Base-by-base conservation (phyloP, 2,113 vertebrate species). In the Takifugu flavidus region DNA sequence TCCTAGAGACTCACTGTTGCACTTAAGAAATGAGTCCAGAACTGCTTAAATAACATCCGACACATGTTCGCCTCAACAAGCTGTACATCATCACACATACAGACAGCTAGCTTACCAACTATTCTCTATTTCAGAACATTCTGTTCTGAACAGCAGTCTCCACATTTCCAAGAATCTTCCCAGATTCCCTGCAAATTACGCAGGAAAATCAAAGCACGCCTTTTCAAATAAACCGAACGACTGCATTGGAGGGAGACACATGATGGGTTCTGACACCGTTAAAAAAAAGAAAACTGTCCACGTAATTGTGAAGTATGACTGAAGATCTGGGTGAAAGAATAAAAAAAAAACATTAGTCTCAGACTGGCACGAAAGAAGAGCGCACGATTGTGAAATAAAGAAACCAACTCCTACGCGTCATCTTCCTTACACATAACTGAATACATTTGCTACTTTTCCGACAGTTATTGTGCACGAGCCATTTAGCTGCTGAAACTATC, bases 381-480 rank as follows among this genome's bases (percentile, higher is more conserved):
- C 14, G 5, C 13, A 4, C 34, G 13, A 5, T 3, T 25, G 11
- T 28, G 12, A 46, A 64, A 61, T 59, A n/a, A 67, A 50, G 13
- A 26, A 53, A 44, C 49, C 10, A 13, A 31, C 57, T 65, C 42
- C 28, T 4, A 6, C 49, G 4, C 45, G 45, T 29, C 6, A 4
- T 26, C 12, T 34, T 42, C 1, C 53, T 47, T 51, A 13, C n/a
- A 27, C 11, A 3, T 53, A 14, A 53, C 59, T n/a, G 7, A 28
- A 59, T 52, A 25, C 47, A 54, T 59, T 29, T 39, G 25, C 20
- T 13, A 27, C 26, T 26, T 67, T 60, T 66, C 25, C 53, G 49
- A 65, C 12, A 29, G 43, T 54, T 43, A 49, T 46, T 46, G 3
- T 2, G n/a, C 4, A 11, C 11, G 7, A 3, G 34, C 7, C 1